Evolutionary conservation across 2,113 vertebrate genomes (phyloP), one percentile per base, ranked within the genome.

Genomic region (Corythoichthys intestinalis): DNA sequence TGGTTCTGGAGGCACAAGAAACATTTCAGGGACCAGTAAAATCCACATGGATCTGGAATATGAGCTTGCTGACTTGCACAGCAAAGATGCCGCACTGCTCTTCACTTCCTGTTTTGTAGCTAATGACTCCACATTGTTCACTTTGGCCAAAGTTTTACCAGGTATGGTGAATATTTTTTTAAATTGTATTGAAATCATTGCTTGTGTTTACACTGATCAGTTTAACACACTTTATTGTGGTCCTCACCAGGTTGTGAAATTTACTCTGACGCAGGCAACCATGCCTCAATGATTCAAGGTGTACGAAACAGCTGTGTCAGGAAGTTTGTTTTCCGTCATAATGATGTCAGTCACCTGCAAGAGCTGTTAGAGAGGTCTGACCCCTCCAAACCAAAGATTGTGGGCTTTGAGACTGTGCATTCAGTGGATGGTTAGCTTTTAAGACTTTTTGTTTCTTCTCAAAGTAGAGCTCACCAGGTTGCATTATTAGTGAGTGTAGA

Each of bases 81-180:
- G 93, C 44, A 99, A 99, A 73, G 96, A 98, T 4, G 96, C 96
- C 0, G 97, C 97, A 0, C 87, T 99, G 57, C 75, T 99, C 44
- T 99, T 99, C 76, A 96, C 95, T 0, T 99, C 97, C 0, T 99
- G 97, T 79, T 99, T 98, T 60, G 97, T 99, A 35, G 97, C 97
- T 44, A 99, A 99, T 15, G 97, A 99, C 85, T 98, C 97, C 0
- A 97, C 97, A n/a, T 94, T 99, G 67, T 98, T 98, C 86, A 98
- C 96, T 6, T 86, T 99, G 69, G 95, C 96, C 59, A 96, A 93
- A 86, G 96, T 99, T 95, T 79, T 99, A 50, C 96, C 97, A 28
- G 95, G 97, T 98, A 80, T 28, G 20, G 20, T 28, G 20, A 28
- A 28, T 28, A n/a, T 39, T 41, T 6, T 61, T 9, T 6, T 2